Base-by-base conservation (phyloP, 2,797 vertebrate species). In the Chelmon rostratus region DNA sequence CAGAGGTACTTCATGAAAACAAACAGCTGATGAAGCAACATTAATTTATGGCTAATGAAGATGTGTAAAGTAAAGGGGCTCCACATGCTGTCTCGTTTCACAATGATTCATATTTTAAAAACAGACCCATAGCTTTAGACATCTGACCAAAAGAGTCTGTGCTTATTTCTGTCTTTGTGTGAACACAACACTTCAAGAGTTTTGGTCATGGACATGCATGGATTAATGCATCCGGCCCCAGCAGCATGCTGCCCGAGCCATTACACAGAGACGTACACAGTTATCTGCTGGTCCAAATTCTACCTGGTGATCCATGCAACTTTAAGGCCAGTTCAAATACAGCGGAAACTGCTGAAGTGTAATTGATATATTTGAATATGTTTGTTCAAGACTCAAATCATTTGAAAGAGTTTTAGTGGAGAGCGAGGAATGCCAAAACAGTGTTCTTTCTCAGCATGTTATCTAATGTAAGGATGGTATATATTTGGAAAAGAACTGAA, bases 401-500 rank as follows among this genome's bases (percentile, higher is more conserved):
- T 37, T 23, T 37, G 1, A 67, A 61, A 21, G 8, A 8, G n/a
- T n/a, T 59, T 10, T 38, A 11, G 50, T 28, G 25, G 15, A 18
- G 25, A 65, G n/a, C 1, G n/a, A 42, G 42, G 9, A 5, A n/a
- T n/a, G n/a, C 67, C 49, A 15, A n/a, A 31, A 35, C 42, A 11
- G 12, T 84, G 35, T 42, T 71, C 42, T 82, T 25, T 67, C 28
- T 40, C 9, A 40, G 40, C 53, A 40, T 46, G 37, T 38, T 46
- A 76, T 42, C 71, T 71, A 70, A 78, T 52, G 46, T 62, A 62
- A 75, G 28, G 0, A 37, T 37, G 52, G 67, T 64, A 28, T 84
- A 83, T 78, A 77, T 76, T 38, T 50, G 23, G 38, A 77, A 78
- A 56, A 44, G 16, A 72, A 31, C 72, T 68, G 59, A 75, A 86